phyloP scores from a whole-genome alignment of 2,888 invertebrate genomes.

The Marronus borbonicus region DNA sequence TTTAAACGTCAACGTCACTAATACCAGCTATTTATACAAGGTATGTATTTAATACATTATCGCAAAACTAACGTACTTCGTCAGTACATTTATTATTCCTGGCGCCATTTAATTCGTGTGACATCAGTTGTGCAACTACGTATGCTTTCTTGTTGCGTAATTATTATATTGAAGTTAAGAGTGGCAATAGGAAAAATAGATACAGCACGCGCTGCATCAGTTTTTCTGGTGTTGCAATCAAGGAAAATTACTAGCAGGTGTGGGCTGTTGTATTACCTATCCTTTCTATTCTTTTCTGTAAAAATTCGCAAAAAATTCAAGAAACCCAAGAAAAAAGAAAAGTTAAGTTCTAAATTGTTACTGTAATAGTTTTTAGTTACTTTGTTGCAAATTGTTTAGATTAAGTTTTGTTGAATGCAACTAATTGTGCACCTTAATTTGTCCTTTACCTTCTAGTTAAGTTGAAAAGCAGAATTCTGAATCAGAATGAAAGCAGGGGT shows the following conservation, averaged over 20 bases:
- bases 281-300: neutral
- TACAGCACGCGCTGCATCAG: neutral
- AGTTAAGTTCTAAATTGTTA: too few relatives aligned
- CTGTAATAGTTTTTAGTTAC: too few relatives aligned
- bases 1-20: slow-evolving; percentile 10
- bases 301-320: neutral
- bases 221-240: neutral
- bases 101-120: slow-evolving; percentile 5
- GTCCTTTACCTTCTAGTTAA: too few relatives aligned
- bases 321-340: too few relatives aligned
- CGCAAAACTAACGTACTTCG: slow-evolving; percentile 2
- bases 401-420: too few relatives aligned
- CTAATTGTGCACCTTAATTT: too few relatives aligned
- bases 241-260: too few relatives aligned
- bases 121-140: slow-evolving; percentile 12
- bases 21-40: slow-evolving; percentile 2
- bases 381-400: too few relatives aligned
- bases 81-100: slow-evolving; percentile 5
- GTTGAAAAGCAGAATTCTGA: too few relatives aligned
- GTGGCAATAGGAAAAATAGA: slow-evolving; percentile 15
- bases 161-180: neutral
- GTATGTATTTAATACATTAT: slow-evolving; percentile 13
- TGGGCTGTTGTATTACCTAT: too few relatives aligned
- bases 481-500: too few relatives aligned
- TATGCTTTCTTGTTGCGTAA: neutral